Conservation (phyloP, 2,113 vertebrate genomes). For the Brachypodius melanocephalos region DNA sequence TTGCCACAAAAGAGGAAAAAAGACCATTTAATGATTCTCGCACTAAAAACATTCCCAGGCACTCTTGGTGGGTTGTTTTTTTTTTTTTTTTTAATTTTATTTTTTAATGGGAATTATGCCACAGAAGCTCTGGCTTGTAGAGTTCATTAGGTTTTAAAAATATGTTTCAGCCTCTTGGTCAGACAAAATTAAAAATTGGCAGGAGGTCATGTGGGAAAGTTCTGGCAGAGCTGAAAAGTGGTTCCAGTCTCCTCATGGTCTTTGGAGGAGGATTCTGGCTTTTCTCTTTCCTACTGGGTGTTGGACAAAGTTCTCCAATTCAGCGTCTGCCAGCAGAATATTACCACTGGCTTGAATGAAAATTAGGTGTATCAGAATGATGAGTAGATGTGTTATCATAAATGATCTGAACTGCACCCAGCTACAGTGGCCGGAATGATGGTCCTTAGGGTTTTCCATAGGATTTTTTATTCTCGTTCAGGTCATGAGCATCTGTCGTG, state of each 20-base stretch:
- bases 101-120: not conserved
- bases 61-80: not conserved
- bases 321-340: not conserved
- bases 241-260: not conserved
- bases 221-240: not conserved
- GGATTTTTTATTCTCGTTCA: not conserved
- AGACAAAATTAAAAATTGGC: slow-evolving; percentile 11
- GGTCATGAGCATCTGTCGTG: rapidly evolving
- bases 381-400: not conserved
- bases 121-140: not conserved
- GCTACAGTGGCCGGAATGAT: not conserved
- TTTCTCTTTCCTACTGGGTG: not conserved
- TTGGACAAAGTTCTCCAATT: not conserved
- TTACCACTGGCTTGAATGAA: not conserved
- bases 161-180: not conserved
- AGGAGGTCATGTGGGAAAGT: not conserved
- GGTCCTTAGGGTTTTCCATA: not conserved
- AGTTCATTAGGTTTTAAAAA: slow-evolving; percentile 41
- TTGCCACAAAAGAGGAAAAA: not conserved
- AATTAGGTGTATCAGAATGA: not conserved
- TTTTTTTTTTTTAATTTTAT: not conserved
- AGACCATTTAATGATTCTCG: not conserved
- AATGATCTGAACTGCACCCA: not conserved
- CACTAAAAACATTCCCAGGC: not conserved
- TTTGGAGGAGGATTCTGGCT: not conserved